Evolutionary conservation across 1,140 invertebrate species (phyloP).

Genomic region (Neodiprion lecontei): DNA sequence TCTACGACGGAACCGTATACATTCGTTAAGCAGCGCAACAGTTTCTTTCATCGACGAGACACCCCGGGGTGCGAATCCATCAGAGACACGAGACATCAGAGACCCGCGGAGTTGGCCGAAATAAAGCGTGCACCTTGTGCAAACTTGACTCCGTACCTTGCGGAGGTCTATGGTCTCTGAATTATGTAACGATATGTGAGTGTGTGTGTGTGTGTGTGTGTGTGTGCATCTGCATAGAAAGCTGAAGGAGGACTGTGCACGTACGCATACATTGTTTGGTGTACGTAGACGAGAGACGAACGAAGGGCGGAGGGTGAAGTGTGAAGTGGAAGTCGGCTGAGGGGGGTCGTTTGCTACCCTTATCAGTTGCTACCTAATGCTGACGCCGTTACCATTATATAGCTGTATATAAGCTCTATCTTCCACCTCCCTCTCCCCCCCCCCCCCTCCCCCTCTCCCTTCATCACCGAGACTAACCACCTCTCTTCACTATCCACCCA

Average conservation of each 20-base stretch:
- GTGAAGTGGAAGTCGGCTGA: background rate
- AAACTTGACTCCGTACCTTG: no score
- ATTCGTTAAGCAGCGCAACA: no score
- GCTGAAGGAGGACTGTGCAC: background rate
- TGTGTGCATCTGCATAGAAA: background rate
- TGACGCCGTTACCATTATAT: slow-evolving; percentile 5
- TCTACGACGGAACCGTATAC: no score
- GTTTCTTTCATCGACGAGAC: no score
- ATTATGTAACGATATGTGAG: no score
- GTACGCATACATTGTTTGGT: no score
- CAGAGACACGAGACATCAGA: no score
- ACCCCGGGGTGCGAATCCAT: no score
- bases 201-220: background rate
- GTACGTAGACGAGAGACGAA: background rate
- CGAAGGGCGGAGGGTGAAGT: background rate
- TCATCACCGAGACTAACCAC: background rate
- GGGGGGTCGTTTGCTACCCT: background rate
- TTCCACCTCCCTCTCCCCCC: background rate
- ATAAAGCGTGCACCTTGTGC: no score
- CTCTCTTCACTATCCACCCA: background rate
- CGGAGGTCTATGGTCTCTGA: no score
- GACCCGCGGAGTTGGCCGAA: no score
- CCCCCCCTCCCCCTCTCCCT: background rate
- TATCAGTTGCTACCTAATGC: slow-evolving; percentile 5
- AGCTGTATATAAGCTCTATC: background rate